phyloP scores from a whole-genome alignment of 2,888 invertebrate genomes.

The Atherix ibis region DNA sequence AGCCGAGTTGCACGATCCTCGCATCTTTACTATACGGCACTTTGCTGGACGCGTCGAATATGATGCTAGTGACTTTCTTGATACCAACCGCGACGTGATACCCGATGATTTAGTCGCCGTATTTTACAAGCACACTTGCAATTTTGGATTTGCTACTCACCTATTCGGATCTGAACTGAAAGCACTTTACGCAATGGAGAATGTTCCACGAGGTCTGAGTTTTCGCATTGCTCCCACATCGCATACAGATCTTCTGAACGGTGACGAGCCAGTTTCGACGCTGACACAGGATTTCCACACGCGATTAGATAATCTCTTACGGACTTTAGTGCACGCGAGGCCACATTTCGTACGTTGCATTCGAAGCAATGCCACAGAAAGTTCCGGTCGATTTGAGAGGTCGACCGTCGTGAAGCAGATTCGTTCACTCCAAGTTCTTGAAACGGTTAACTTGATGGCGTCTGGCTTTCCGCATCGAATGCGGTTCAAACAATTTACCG shows the following conservation, averaged over 20 bases:
- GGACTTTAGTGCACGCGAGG: constrained; percentile 81
- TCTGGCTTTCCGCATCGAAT: constrained; percentile 89
- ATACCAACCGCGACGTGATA: constrained; percentile 82
- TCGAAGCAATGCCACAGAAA: constrained; percentile 70
- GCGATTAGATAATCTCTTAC: constrained; percentile 75
- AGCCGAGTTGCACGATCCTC: constrained; percentile 59
- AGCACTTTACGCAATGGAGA: constrained; percentile 56
- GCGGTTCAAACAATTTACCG: constrained; percentile 84
- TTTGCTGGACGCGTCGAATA: constrained; percentile 77
- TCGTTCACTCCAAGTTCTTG: constrained; percentile 75
- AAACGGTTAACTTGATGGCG: constrained; percentile 90
- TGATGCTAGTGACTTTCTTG: constrained; percentile 76
- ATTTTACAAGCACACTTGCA: constrained; percentile 83
- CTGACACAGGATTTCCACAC: constrained; percentile 92
- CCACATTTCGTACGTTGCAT: constrained; percentile 91
- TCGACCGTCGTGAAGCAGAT: constrained; percentile 75
- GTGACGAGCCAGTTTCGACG: constrained; percentile 73
- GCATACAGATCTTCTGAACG: constrained; percentile 65
- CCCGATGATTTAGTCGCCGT: constrained; percentile 85
- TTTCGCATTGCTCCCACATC: constrained; percentile 84
- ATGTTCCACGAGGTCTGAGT: constrained; percentile 59
- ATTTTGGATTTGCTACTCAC: constrained; percentile 93
- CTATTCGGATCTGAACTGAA: constrained; percentile 88
- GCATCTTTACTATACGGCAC: constrained; percentile 81
- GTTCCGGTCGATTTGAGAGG: constrained; percentile 70